Evolutionary conservation across 2,888 invertebrate species (phyloP), one percentile per base, ranked within the genome.

Genomic region (Mimas tiliae): DNA sequence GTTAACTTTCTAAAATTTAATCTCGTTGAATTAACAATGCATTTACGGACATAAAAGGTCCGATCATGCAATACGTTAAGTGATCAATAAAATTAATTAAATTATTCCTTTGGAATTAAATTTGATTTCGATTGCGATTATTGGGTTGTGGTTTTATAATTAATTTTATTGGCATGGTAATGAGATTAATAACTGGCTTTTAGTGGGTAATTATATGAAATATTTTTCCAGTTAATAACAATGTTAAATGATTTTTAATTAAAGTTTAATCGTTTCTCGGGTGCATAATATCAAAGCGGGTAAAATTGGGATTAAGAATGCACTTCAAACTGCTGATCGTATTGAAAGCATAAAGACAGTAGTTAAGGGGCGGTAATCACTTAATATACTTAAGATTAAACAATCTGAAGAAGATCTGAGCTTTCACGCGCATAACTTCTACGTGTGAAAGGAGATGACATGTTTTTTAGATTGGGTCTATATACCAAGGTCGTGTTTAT

Each of bases 1-100:
- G 69, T 53, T 65, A 66, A 72, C 16, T 67, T 73, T 66, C 66
- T 70, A 68, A 72, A 69, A 78, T 72, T 66, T 58, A 66, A 48
- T 48, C 19, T 58, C 38, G 21, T 52, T 45, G 65, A 70, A 68
- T 72, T 70, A 72, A 69, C 63, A 65, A 27, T 47, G 27, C 62
- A 38, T 27, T 62, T 12, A 53, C 47, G 3, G n/a, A 55, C 16
- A 21, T 47, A 34, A 55, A 65, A 55, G 14, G 12, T 21, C 12
- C 34, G 33, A 34, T 8, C 19, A 45, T 9, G 21, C 11, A 51
- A 34, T 34, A 21, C 19, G 11, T 51, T 19, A 33, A 48, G 45
- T 47, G 19, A 19, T 55, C 12, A 48, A 48, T 53, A 55, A 64
- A 58, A 64, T 65, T 67, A 66, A 74, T 71, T 68, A 65, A 68